Base-by-base conservation (phyloP, 1,140 invertebrate genomes). In the Aphelenchoides besseyi region DNA sequence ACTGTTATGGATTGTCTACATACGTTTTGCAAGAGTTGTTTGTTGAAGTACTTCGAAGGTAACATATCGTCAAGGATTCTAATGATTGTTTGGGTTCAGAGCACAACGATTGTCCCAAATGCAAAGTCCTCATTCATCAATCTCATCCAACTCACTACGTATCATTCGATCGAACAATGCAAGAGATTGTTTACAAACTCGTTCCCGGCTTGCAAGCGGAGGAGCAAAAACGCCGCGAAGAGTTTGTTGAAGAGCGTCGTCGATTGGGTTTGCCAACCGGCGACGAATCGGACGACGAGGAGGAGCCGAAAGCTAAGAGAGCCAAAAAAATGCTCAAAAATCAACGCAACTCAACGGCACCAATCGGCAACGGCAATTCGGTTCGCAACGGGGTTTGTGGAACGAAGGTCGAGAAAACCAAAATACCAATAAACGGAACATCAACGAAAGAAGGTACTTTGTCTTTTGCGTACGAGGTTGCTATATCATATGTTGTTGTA, bases 1-100 rank as follows among this genome's bases (percentile, higher is more conserved):
- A 88, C 87, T 3, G 86, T 88, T 16, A 86, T 86, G 37, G 87
- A 87, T 69, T 88, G 87, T 73, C 82, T 87, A 75, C 87, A 87
- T 77, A 86, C 86, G 3, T 87, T 87, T 74, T 87, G 87, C 73
- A 87, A 87, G 74, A 85, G 81, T 62, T 87, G 87, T 68, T 79
- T 87, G 63, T 84, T 88, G 23, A 85, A 84, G 67, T 85, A 87
- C 76, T 81, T 88, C 68, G 82, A 86, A 54, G 75, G 75, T 52
- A 35, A 8, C n/a, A n/a, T n/a, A n/a, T 61, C 18, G 16, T 66
- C 16, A 30, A 61, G n/a, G n/a, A 35, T 59, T 61, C 59, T n/a
- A 61, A 48, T 66, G 2, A n/a, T 66, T 53, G n/a, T 64, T 35
- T 53, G 12, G 12, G 55, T 69, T 69, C 26, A 77, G 80, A 77